These are phyloP conservation scores for Campylomormyrus tamandua DNA, from an alignment of 2,113 vertebrate species.

Conservation along the genomic window DNA sequence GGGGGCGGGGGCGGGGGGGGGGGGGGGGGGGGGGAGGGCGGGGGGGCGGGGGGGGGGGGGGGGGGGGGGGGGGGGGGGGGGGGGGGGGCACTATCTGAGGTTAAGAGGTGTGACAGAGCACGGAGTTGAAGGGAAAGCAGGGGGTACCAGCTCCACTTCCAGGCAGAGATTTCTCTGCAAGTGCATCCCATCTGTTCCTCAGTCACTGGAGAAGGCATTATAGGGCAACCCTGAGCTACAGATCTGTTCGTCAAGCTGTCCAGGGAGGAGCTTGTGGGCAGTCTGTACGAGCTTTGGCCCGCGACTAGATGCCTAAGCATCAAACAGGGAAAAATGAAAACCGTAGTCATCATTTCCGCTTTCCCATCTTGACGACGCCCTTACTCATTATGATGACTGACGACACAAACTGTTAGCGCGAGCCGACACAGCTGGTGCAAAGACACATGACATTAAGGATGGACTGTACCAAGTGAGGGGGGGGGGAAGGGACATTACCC, in stretches of 20 bases:
- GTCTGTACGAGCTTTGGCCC: neutral
- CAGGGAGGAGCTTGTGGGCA: neutral
- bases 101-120: conserved; percentile 45
- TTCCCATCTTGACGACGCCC: neutral
- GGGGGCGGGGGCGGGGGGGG: too few relatives aligned
- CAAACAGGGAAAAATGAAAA: neutral
- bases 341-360: neutral
- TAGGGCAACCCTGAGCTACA: conserved; percentile 24
- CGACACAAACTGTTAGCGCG: neutral
- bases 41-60: too few relatives aligned
- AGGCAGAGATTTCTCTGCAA: conserved; percentile 51
- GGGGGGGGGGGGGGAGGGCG: too few relatives aligned
- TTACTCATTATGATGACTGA: neutral
- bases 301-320: neutral
- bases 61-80: too few relatives aligned
- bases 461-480: neutral
- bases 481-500: neutral
- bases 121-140: conserved; percentile 42
- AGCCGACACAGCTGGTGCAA: neutral
- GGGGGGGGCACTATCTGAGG: conserved; percentile 31
- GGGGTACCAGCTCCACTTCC: conserved; percentile 57
- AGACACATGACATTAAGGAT: neutral
- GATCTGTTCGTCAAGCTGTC: neutral
- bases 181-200: conserved; percentile 55
- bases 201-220: conserved; percentile 34